phyloP scores from a whole-genome alignment of 2,888 invertebrate species.

The Tridacna gigas region DNA sequence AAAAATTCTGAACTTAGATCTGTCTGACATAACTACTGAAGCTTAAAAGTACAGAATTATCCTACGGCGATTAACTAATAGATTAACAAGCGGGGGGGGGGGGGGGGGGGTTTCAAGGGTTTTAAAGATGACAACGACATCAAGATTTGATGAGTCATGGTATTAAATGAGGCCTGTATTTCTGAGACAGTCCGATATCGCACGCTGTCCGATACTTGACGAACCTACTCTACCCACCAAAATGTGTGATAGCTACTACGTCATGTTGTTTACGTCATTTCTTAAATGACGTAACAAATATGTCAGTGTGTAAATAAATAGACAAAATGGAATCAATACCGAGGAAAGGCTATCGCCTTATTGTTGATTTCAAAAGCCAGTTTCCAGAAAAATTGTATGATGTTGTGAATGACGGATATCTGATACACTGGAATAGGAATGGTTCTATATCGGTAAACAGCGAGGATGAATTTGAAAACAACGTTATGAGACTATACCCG shows the following conservation, averaged over 20 bases:
- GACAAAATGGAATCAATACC: conserved; percentile 49
- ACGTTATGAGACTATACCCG: conserved; percentile 79
- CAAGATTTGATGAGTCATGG: too few species aligned
- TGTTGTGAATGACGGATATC: conserved; percentile 74
- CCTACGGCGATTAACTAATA: too few species aligned
- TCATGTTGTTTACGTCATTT: conserved; percentile 11
- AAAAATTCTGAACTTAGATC: too few species aligned
- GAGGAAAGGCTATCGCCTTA: conserved; percentile 49
- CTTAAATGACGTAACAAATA: conserved; percentile 21
- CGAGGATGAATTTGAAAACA: conserved; percentile 75
- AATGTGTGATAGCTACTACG: background rate
- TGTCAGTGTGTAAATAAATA: background rate
- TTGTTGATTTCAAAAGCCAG: conserved; percentile 71
- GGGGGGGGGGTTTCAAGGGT: too few species aligned
- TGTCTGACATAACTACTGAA: too few species aligned
- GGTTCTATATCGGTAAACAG: conserved; percentile 70
- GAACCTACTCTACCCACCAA: too few species aligned
- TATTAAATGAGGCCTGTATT: too few species aligned
- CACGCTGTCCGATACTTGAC: too few species aligned
- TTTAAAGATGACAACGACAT: too few species aligned
- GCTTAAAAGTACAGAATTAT: too few species aligned
- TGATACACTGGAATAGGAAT: conserved; percentile 76
- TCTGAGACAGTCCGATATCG: too few species aligned
- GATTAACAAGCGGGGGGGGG: too few species aligned
- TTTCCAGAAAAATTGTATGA: conserved; percentile 79